Percentiles rank a stretch among this genome's conserved stretches.
phyloP scores from a whole-genome alignment of 2,113 vertebrate genomes.

The Nestor notabilis region DNA sequence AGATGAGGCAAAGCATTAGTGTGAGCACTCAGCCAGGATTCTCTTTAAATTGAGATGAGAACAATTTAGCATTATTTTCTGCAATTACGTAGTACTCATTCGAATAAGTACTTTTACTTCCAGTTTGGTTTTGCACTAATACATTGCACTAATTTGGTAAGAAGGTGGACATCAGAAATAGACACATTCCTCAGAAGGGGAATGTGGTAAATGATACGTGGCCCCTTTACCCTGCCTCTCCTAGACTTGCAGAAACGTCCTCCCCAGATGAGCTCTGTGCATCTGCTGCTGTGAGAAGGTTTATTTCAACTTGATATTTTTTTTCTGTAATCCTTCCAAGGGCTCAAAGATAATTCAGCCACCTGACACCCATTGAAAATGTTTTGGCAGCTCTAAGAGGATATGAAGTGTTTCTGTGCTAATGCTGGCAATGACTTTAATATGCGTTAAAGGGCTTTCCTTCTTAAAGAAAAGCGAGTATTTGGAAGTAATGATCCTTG shows the following conservation, averaged over 20 bases:
- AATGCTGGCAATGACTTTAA: conserved; percentile 53
- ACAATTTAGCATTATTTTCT: neutral
- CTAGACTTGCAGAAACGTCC: neutral
- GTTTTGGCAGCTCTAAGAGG: conserved; percentile 64
- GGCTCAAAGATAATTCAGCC: conserved; percentile 51
- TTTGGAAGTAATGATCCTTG: conserved; percentile 55
- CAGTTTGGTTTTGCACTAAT: neutral
- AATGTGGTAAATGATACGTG: neutral
- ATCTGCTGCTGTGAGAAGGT: conserved; percentile 53
- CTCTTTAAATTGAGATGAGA: neutral
- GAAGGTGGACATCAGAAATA: neutral
- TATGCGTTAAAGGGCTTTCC: conserved; percentile 62
- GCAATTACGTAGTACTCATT: neutral
- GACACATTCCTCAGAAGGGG: neutral
- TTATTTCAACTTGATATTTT: conserved; percentile 45
- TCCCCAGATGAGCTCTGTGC: conserved; percentile 45
- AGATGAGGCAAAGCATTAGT: neutral
- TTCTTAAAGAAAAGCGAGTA: conserved; percentile 39
- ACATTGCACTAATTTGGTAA: neutral
- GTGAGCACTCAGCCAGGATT: neutral
- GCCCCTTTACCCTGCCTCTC: neutral
- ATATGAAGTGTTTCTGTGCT: conserved; percentile 58
- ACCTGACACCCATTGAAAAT: conserved; percentile 57
- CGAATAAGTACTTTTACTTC: neutral
- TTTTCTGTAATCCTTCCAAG: conserved; percentile 49